Evolutionary conservation across 1,140 invertebrate genomes (phyloP), one percentile per base, ranked within the genome.

Genomic region (Atopsyche davidsoni): DNA sequence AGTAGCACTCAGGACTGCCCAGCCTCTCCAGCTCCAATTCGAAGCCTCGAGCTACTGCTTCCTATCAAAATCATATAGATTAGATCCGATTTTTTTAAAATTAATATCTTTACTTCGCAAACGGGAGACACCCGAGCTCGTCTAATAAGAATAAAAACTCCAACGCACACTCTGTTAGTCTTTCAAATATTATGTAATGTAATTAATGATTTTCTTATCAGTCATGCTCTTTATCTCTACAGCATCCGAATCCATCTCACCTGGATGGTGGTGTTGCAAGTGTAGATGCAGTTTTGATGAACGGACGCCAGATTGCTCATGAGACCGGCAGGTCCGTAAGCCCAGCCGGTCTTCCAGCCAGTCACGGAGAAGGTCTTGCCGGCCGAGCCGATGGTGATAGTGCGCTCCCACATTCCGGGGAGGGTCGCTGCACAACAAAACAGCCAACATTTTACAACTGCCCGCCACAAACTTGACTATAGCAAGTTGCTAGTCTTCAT

Each of bases 341-440:
- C 89, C 96, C 96, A 99, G n/a, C 96, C 95, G 4, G 84, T 80
- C 76, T 95, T 96, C 93, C 92, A 96, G 2, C 96, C 96, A 3
- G 96, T 99, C 3, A 94, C 91, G 58, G 90, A 94, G 70, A 98
- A 98, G 1, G 92, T 94, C 77, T 98, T 98, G 0, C 96, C 96
- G 0, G 94, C 95, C 38, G 93, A 97, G 0, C 96, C 94, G 61
- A 99, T 85, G 0, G 96, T 98, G 16, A 99, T 86, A 0, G 96
- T 99, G 44, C 96, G 78, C 50, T 98, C 92, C 85, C 91, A 99
- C 96, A 99, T 99, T 3, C 77, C 92, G 11, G 96, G 93, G 7
- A 98, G 65, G 0, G 90, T 86, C n/a, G 89, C 92, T 90, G 58
- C 42, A 62, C 16, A 38, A 16, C 10, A 25, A 4, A n/a, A n/a